phyloP scores from a whole-genome alignment of 2,113 vertebrate genomes.

The Ibidorhyncha struthersii region DNA sequence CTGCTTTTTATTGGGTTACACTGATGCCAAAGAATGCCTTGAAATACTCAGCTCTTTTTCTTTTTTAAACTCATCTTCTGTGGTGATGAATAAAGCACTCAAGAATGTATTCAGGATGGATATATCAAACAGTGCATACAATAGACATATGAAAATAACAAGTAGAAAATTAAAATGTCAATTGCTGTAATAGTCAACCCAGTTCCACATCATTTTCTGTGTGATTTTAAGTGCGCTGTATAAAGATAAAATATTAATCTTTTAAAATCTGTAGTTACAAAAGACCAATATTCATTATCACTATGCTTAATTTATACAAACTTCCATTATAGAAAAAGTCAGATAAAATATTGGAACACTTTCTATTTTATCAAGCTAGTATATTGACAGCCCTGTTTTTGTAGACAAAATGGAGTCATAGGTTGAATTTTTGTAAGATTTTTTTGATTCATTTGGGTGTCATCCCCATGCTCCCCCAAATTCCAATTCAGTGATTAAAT shows the following conservation, averaged over 20 bases:
- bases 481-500: background rate
- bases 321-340: background rate
- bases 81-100: background rate
- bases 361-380: background rate
- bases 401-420: background rate
- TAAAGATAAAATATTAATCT: background rate
- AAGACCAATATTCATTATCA: background rate
- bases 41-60: background rate
- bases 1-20: background rate
- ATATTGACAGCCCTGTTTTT: background rate
- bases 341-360: background rate
- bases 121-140: background rate
- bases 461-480: accelerated
- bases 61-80: background rate
- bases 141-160: background rate
- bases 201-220: background rate
- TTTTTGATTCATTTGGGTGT: background rate
- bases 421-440: background rate
- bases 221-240: background rate
- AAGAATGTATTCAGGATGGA: background rate
- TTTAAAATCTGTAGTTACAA: background rate
- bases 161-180: background rate
- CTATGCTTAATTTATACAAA: background rate
- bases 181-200: background rate
- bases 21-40: background rate